Evolutionary conservation across 1,140 invertebrate genomes (phyloP).

Genomic region (Apocrypta bakeri): DNA sequence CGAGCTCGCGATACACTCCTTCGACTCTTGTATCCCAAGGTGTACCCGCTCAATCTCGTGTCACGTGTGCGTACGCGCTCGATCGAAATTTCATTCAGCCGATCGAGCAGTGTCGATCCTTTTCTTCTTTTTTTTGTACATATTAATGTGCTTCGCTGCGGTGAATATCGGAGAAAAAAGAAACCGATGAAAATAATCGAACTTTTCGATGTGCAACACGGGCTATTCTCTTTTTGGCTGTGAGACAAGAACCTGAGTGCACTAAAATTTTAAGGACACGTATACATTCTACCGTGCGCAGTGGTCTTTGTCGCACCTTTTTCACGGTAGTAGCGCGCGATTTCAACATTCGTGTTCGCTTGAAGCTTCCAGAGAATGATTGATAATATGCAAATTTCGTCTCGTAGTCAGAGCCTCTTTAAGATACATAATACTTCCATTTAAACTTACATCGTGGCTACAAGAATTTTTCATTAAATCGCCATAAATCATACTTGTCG

Average conservation of each 20-base stretch:
- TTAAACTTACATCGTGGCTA: background rate
- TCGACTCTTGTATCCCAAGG: background rate
- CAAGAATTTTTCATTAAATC: background rate
- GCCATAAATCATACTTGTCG: background rate
- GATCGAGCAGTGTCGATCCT: background rate
- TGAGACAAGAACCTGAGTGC: background rate
- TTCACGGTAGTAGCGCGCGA: slow-evolving; percentile 10
- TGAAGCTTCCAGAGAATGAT: background rate
- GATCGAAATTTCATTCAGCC: slow-evolving; percentile 23
- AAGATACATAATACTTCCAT: slow-evolving; percentile 35
- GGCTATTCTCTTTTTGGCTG: too few species aligned
- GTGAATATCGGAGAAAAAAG: background rate
- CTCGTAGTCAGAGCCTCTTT: background rate
- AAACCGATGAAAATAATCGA: background rate
- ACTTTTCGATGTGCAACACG: background rate
- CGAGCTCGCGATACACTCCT: background rate
- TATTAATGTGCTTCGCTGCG: background rate
- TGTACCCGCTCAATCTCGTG: background rate
- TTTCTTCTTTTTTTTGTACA: slow-evolving; percentile 5
- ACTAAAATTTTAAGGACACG: slow-evolving; percentile 1
- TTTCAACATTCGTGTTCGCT: slow-evolving; percentile 23
- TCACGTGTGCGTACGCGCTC: background rate
- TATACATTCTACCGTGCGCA: too few species aligned
- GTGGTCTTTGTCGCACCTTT: background rate
- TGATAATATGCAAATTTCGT: slow-evolving; percentile 28